A percentile compares a stretch with the other conserved stretches of the same genome.
Conservation (phyloP, 2,797 vertebrate genomes). For the Peromyscus eremicus region DNA sequence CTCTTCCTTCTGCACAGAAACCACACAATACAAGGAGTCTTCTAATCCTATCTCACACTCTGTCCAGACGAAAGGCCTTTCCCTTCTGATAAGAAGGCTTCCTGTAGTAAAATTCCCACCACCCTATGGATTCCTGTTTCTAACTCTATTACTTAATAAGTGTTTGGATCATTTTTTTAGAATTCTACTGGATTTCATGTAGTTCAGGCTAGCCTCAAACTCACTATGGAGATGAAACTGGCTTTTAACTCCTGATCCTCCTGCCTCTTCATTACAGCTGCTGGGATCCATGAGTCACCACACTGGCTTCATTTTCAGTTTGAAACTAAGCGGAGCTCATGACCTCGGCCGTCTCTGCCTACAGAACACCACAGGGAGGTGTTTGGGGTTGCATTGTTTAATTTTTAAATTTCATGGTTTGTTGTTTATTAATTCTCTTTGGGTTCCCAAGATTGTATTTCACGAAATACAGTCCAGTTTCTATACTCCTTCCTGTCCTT, state of each 20-base stretch:
- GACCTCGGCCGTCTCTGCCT: background rate
- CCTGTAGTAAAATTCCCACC: background rate
- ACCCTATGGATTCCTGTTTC: background rate
- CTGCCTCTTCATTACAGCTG: background rate
- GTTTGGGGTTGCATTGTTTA: background rate
- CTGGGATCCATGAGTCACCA: background rate
- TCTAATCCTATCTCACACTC: background rate
- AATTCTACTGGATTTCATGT: background rate
- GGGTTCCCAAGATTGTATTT: background rate
- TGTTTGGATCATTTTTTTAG: background rate
- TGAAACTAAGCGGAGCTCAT: slow-evolving; percentile 16
- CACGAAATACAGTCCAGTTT: background rate
- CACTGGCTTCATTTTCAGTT: background rate
- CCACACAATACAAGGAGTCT: background rate
- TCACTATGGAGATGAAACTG: background rate
- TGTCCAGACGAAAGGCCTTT: background rate
- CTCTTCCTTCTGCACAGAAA: background rate
- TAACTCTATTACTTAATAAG: background rate
- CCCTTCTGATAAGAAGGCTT: background rate
- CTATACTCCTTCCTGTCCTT: background rate
- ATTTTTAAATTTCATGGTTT: background rate
- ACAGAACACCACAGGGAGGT: background rate
- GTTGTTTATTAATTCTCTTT: background rate
- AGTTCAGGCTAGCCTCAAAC: background rate
- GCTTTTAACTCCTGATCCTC: background rate